Percentiles rank a stretch among this genome's conserved stretches.
These are phyloP conservation scores for Scaptomyza flava DNA, from an alignment of 2,888 invertebrate genomes.

Conservation along the genomic window DNA sequence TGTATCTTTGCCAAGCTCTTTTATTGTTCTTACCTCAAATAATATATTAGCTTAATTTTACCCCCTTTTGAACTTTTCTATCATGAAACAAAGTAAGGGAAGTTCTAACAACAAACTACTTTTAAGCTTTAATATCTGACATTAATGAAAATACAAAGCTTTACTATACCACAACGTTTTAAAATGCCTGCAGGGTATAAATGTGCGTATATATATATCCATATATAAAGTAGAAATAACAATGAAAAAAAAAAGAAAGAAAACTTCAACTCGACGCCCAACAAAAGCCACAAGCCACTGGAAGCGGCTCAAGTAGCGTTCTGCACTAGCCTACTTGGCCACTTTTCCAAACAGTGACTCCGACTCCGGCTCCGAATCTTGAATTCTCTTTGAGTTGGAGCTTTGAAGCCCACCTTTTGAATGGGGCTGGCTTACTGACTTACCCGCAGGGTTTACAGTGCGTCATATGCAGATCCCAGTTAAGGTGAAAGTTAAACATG, in stretches of 20 bases:
- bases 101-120: too few species aligned
- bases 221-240: conserved; percentile 6
- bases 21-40: too few species aligned
- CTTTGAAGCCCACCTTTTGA: background rate
- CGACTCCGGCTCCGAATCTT: conserved; percentile 22
- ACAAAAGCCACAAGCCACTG: conserved; percentile 66
- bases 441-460: conserved; percentile 85
- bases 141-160: too few species aligned
- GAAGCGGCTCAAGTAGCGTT: conserved; percentile 63
- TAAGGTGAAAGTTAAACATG: conserved; percentile 85
- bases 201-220: background rate
- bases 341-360: conserved; percentile 35
- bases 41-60: too few species aligned
- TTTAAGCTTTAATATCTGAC: too few species aligned
- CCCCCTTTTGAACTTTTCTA: too few species aligned
- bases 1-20: too few species aligned
- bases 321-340: conserved; percentile 51
- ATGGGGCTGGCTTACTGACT: conserved; percentile 54
- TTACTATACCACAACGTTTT: background rate
- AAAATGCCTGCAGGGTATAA: conserved; percentile 5
- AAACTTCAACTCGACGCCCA: conserved; percentile 38
- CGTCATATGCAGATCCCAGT: conserved; percentile 85
- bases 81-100: too few species aligned
- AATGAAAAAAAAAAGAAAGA: conserved; percentile 32
- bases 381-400: background rate